A percentile compares a stretch with the other conserved stretches of the same genome.
These are phyloP conservation scores for Miltochrista miniata DNA, from an alignment of 2,888 invertebrate genomes.

Conservation along the genomic window DNA sequence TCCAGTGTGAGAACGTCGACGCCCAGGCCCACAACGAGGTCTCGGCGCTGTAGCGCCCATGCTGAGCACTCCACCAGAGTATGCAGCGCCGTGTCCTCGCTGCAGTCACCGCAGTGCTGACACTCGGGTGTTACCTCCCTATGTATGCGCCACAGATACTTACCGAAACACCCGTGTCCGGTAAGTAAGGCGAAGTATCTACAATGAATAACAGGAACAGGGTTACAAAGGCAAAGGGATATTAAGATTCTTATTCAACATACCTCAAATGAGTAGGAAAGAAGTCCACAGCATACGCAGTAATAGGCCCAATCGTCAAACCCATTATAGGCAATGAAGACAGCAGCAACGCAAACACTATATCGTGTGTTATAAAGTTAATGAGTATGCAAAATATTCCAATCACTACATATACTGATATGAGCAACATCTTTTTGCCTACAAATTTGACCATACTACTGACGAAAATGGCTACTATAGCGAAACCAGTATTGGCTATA, in stretches of 20 bases:
- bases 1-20: too few relatives aligned
- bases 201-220: background rate
- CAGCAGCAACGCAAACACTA: constrained; percentile 64
- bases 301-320: constrained; percentile 69
- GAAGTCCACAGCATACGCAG: constrained; percentile 72
- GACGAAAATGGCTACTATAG: constrained; percentile 54
- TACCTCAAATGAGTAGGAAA: constrained; percentile 77
- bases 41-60: too few relatives aligned
- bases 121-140: too few relatives aligned
- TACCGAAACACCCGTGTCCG: too few relatives aligned
- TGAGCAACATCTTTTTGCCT: constrained; percentile 67
- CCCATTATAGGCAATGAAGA: constrained; percentile 64
- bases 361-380: constrained; percentile 65
- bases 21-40: too few relatives aligned
- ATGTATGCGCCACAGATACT: too few relatives aligned
- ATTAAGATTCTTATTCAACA: constrained; percentile 1
- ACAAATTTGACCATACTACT: constrained; percentile 65
- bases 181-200: too few relatives aligned
- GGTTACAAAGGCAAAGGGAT: background rate
- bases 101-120: too few relatives aligned
- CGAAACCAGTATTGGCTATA: constrained; percentile 58
- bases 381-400: constrained; percentile 61
- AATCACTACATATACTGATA: constrained; percentile 53
- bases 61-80: too few relatives aligned
- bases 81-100: too few relatives aligned